phyloP scores from a whole-genome alignment of 2,888 invertebrate species.

The Polyploca ridens region DNA sequence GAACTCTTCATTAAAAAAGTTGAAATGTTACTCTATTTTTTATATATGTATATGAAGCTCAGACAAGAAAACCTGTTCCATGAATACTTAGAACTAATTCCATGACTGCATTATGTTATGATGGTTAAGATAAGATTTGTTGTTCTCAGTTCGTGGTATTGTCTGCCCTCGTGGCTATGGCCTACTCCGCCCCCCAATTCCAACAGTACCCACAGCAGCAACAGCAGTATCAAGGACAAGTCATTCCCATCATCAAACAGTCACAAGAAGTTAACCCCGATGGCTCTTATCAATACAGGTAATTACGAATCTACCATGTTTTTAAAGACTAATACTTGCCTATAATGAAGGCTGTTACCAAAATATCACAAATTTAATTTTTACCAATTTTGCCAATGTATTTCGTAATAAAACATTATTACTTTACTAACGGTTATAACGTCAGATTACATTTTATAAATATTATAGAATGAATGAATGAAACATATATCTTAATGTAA shows the following conservation, averaged over 20 bases:
- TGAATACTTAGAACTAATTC: conserved; percentile 13
- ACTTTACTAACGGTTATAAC: too few relatives aligned
- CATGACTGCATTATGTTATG: conserved; percentile 11
- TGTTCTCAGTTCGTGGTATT: conserved; percentile 67
- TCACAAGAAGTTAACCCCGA: conserved; percentile 82
- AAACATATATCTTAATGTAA: too few relatives aligned
- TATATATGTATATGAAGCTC: background rate
- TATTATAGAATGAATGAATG: too few relatives aligned
- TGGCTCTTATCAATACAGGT: conserved; percentile 87
- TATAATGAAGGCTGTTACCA: too few relatives aligned
- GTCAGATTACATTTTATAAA: too few relatives aligned
- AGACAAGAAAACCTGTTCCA: background rate
- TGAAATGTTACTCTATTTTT: conserved; percentile 25
- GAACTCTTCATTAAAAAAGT: conserved; percentile 30
- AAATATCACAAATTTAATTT: too few relatives aligned
- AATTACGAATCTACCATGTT: conserved; percentile 20
- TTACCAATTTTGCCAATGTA: background rate
- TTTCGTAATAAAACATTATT: too few relatives aligned
- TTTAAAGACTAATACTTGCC: too few relatives aligned
- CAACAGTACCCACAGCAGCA: conserved; percentile 58
- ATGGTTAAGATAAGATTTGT: conserved; percentile 19
- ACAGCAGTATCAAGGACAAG: conserved; percentile 54
- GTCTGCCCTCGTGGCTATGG: conserved; percentile 65
- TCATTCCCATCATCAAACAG: conserved; percentile 86
- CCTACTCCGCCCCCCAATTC: conserved; percentile 68